Evolutionary conservation across 2,113 vertebrate genomes (phyloP).

Genomic region (Nothobranchius kuhntae): DNA sequence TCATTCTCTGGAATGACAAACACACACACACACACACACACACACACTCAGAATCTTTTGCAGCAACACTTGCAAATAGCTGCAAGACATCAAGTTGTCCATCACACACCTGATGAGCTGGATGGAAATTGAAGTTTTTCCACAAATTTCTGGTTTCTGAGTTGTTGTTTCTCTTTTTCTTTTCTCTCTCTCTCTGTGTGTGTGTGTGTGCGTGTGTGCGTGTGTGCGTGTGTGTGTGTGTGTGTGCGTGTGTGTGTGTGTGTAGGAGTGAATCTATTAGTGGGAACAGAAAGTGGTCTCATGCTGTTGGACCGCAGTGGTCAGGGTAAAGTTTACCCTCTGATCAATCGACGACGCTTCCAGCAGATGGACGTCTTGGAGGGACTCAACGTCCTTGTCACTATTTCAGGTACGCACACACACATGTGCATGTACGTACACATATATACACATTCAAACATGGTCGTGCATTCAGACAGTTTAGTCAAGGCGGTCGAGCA

Average conservation of each 20-base stretch:
- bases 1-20: too few relatives aligned
- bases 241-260: conserved; percentile 25
- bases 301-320: conserved; percentile 98
- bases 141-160: background rate
- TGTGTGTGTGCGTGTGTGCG: background rate
- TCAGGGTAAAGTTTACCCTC: conserved; percentile 97
- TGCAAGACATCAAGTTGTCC: too few relatives aligned
- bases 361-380: conserved; percentile 99
- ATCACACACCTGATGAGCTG: too few relatives aligned
- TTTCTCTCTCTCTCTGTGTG: too few relatives aligned
- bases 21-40: too few relatives aligned
- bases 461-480: background rate
- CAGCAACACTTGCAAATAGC: too few relatives aligned
- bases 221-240: background rate
- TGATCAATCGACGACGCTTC: conserved; percentile 93
- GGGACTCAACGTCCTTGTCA: conserved; percentile 96
- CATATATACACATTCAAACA: background rate
- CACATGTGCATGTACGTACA: background rate
- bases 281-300: conserved; percentile 96
- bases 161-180: background rate
- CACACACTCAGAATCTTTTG: too few relatives aligned
- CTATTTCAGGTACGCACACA: conserved; percentile 89
- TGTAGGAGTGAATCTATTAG: conserved; percentile 93
- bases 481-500: background rate
- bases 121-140: too few relatives aligned